Percentiles rank a stretch among this genome's conserved stretches.
phyloP scores from a whole-genome alignment of 2,113 vertebrate species.

The Paramormyrops kingsleyae region DNA sequence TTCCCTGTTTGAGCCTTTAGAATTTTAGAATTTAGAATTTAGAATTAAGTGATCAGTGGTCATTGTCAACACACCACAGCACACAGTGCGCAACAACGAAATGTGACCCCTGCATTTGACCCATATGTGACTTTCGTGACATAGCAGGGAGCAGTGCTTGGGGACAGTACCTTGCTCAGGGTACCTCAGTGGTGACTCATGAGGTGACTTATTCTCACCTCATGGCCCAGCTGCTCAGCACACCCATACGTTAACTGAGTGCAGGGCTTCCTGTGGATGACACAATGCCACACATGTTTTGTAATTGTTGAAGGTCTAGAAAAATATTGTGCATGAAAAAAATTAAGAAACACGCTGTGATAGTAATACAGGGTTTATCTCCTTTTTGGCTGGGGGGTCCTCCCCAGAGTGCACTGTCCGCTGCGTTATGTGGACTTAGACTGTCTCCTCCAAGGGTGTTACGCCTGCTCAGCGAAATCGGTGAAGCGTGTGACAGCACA shows the following conservation, averaged over 20 bases:
- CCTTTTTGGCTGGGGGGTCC: not conserved
- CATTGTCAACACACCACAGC: no score
- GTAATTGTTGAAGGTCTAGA: not conserved
- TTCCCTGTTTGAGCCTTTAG: not conserved
- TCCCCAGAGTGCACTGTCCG: not conserved
- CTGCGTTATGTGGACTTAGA: not conserved
- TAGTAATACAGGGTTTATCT: not conserved
- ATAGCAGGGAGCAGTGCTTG: no score
- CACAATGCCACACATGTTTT: not conserved
- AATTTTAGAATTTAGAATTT: no score
- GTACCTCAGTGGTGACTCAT: no score
- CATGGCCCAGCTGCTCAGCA: not conserved
- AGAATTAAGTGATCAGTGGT: no score
- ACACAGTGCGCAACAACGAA: no score
- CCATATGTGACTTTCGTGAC: no score
- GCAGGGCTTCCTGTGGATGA: not conserved
- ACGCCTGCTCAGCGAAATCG: not conserved
- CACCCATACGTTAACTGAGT: not conserved
- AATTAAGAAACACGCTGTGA: not conserved
- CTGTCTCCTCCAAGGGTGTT: not conserved
- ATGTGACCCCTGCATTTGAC: no score
- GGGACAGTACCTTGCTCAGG: no score
- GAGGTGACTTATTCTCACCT: no score
- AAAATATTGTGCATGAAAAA: not conserved
- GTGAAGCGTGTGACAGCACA: not conserved